Conservation (phyloP, 2,113 vertebrate genomes). For the Brachypodius melanocephalos region DNA sequence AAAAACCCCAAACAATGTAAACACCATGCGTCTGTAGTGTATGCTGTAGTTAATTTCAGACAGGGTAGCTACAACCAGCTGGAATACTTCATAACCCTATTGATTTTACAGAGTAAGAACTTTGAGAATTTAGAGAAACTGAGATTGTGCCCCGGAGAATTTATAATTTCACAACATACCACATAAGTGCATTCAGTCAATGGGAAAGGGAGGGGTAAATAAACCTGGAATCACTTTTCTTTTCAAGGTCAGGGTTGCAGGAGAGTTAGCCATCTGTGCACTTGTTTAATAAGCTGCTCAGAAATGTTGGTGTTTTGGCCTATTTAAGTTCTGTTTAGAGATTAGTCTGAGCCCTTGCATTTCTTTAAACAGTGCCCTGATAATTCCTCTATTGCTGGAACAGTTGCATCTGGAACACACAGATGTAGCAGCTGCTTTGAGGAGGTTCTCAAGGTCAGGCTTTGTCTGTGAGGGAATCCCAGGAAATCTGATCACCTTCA, state of each 20-base stretch:
- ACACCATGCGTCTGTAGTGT: background rate
- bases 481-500: background rate
- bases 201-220: background rate
- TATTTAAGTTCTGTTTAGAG: conserved; percentile 13
- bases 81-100: background rate
- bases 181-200: background rate
- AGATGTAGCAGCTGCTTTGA: background rate
- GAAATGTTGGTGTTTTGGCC: background rate
- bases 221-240: background rate
- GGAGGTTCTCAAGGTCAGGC: conserved; percentile 18
- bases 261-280: background rate
- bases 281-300: conserved; percentile 17
- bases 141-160: background rate
- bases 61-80: background rate
- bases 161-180: background rate
- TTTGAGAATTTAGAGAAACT: background rate
- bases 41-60: background rate
- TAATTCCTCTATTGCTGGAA: background rate
- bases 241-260: conserved; percentile 24
- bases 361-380: background rate
- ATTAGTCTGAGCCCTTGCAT: background rate
- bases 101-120: background rate
- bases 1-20: background rate
- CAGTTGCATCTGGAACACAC: background rate
- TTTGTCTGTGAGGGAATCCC: background rate